These are phyloP conservation scores for Tetragnatha montana DNA, from an alignment of 2,888 invertebrate genomes.

Conservation along the genomic window DNA sequence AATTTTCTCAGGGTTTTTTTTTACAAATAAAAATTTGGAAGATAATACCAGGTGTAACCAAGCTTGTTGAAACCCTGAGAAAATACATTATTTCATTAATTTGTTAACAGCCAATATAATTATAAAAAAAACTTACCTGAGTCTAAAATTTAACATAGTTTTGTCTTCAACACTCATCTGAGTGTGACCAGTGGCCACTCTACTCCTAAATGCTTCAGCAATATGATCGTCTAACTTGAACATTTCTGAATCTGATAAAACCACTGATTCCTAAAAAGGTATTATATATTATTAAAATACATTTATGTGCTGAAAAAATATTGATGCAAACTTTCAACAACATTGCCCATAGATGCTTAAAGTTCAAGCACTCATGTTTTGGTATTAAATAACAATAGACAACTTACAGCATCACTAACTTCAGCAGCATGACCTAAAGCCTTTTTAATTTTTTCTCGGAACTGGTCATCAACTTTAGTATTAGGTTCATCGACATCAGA, in stretches of 20 bases:
- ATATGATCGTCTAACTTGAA: constrained; percentile 71
- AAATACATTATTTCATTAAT: neutral
- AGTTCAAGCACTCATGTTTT: no score
- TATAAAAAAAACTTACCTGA: constrained; percentile 39
- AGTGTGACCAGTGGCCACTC: constrained; percentile 49
- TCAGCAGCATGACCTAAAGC: constrained; percentile 71
- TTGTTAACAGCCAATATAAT: neutral
- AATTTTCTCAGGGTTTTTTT: no score
- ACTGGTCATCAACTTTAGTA: constrained; percentile 64
- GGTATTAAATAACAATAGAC: neutral
- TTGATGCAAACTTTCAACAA: neutral
- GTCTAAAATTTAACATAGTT: constrained; percentile 58
- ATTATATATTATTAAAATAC: neutral
- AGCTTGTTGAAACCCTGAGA: no score
- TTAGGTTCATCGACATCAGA: constrained; percentile 41
- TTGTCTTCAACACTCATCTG: constrained; percentile 52
- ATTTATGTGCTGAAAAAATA: neutral
- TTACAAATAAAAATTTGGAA: no score
- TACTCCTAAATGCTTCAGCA: constrained; percentile 66
- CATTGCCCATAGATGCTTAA: no score
- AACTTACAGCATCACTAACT: constrained; percentile 61
- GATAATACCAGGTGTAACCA: no score
- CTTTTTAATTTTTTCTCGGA: constrained; percentile 65
- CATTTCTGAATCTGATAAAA: constrained; percentile 72
- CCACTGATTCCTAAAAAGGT: constrained; percentile 63